These are phyloP conservation scores for Halesus radiatus DNA, from an alignment of 1,140 invertebrate genomes.

Conservation along the genomic window DNA sequence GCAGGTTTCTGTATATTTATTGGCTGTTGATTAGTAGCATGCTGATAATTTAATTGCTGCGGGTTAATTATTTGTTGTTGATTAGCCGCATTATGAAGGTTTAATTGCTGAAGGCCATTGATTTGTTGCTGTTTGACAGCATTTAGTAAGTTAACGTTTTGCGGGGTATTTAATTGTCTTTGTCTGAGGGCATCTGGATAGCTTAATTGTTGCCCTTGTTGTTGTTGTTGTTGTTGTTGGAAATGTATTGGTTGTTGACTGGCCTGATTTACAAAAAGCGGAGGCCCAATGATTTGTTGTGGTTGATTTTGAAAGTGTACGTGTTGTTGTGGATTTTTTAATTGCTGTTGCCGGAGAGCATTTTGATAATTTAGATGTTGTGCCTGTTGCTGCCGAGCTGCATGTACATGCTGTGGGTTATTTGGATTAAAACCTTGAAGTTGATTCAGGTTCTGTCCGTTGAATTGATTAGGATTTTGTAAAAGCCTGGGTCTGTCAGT, in stretches of 20 bases:
- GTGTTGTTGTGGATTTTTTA: background rate
- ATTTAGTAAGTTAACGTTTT: background rate
- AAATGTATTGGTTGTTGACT: no score
- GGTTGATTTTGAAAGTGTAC: background rate
- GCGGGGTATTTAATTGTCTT: background rate
- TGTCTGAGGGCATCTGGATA: background rate
- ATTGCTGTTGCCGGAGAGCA: conserved; percentile 24
- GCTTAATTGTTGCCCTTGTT: conserved; percentile 6
- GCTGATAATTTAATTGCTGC: conserved; percentile 1
- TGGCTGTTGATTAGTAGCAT: conserved; percentile 11
- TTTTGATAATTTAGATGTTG: background rate
- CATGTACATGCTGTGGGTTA: conserved; percentile 13
- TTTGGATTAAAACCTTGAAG: background rate
- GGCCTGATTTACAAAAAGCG: no score
- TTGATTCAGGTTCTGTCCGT: conserved; percentile 8
- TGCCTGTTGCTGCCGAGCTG: conserved; percentile 5
- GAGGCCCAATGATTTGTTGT: no score
- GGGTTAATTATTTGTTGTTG: background rate
- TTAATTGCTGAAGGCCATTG: background rate
- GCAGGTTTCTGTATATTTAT: conserved; percentile 29
- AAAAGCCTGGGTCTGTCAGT: no score
- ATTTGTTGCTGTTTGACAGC: background rate
- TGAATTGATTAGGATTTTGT: conserved; percentile 2
- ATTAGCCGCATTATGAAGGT: no score
- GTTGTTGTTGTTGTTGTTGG: background rate